These are phyloP conservation scores for Eucriotettix oculatus DNA, from an alignment of 2,888 invertebrate genomes.

Conservation along the genomic window DNA sequence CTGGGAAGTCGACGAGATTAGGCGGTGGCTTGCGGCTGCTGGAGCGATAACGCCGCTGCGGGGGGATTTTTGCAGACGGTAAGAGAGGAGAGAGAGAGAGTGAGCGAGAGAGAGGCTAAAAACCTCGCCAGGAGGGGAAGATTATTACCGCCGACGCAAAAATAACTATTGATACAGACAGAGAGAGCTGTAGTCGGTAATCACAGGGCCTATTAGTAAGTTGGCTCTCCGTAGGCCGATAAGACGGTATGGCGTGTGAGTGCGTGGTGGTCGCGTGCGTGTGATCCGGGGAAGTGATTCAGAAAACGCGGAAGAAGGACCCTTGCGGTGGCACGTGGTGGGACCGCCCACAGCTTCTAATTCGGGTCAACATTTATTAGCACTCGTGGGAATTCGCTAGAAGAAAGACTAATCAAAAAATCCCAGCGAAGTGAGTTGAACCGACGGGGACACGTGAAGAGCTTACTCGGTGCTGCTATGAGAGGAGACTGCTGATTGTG, in stretches of 20 bases:
- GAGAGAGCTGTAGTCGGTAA: conserved; percentile 24
- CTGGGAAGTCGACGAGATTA: conserved; percentile 61
- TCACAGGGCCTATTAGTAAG: conserved; percentile 9
- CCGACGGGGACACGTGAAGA: too few relatives aligned
- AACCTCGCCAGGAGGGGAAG: conserved; percentile 6
- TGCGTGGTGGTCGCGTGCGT: neutral
- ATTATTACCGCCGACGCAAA: neutral
- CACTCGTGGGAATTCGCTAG: too few relatives aligned
- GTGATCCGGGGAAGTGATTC: too few relatives aligned
- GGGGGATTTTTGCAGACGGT: conserved; percentile 13
- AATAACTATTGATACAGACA: too few relatives aligned
- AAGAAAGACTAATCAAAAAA: too few relatives aligned
- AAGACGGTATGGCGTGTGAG: neutral
- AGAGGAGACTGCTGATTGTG: too few relatives aligned
- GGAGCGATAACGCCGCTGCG: conserved; percentile 35
- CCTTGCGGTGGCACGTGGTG: neutral
- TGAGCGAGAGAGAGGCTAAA: conserved; percentile 12
- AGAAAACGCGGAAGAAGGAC: neutral
- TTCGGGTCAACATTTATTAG: too few relatives aligned
- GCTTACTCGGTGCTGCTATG: too few relatives aligned
- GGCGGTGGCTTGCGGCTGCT: conserved; percentile 31
- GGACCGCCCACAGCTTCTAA: neutral
- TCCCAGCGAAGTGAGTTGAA: too few relatives aligned
- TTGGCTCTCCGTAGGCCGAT: neutral
- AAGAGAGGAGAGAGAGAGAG: too few relatives aligned